Conservation (phyloP, 2,888 invertebrate genomes). For the Amphipyra tragopoginis region DNA sequence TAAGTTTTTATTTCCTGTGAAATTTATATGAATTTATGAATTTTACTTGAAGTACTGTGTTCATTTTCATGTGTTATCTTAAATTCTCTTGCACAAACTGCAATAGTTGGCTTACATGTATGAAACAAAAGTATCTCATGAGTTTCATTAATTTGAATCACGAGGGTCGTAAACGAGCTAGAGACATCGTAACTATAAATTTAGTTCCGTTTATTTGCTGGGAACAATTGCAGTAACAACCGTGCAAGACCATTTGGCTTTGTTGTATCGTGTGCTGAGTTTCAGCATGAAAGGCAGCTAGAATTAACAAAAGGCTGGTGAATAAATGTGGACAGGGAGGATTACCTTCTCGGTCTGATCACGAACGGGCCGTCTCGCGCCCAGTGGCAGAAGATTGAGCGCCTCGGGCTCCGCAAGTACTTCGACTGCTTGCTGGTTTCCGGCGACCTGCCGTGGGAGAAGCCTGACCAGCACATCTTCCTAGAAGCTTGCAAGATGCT, state of each 20-base stretch:
- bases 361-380: slow-evolving; percentile 96
- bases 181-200: slow-evolving; percentile 37
- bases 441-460: slow-evolving; percentile 96
- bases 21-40: slow-evolving; percentile 75
- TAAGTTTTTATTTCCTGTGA: slow-evolving; percentile 77
- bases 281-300: slow-evolving; percentile 78
- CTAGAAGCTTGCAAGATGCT: slow-evolving; percentile 94
- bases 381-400: slow-evolving; percentile 96
- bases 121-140: slow-evolving; percentile 12
- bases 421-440: slow-evolving; percentile 95
- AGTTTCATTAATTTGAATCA: slow-evolving; percentile 27
- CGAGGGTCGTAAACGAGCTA: slow-evolving; percentile 35
- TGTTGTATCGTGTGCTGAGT: slow-evolving; percentile 83
- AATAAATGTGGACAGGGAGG: slow-evolving; percentile 90
- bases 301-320: slow-evolving; percentile 84
- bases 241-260: slow-evolving; percentile 78
- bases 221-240: slow-evolving; percentile 54
- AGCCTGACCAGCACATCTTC: slow-evolving; percentile 95
- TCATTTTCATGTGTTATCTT: slow-evolving; percentile 55
- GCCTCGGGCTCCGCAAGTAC: slow-evolving; percentile 92
- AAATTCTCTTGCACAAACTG: slow-evolving; percentile 80
- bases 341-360: slow-evolving; percentile 94
- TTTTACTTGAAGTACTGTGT: slow-evolving; percentile 74
- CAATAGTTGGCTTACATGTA: slow-evolving; percentile 44
- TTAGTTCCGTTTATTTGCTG: slow-evolving; percentile 33